phyloP scores from a whole-genome alignment of 2,888 invertebrate species.

The Chamaedrilus cognettii region DNA sequence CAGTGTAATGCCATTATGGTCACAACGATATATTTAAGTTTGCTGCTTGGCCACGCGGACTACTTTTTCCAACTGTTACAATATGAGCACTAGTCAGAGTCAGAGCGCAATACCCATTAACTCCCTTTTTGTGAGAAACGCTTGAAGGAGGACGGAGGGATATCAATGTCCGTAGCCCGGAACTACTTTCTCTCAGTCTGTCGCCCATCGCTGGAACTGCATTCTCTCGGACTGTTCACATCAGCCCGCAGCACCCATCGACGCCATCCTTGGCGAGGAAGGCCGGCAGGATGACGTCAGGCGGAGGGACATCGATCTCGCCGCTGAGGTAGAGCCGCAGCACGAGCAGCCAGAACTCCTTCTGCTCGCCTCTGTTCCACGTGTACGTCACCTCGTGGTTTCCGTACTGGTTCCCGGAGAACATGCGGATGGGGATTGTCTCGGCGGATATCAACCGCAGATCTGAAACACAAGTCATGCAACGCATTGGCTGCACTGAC shows the following conservation, averaged over 20 bases:
- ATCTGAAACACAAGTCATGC: constrained; percentile 19
- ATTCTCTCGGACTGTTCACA: too few species aligned
- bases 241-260: neutral
- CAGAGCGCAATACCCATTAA: too few species aligned
- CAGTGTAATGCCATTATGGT: too few species aligned
- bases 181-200: too few species aligned
- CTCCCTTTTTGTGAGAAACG: too few species aligned
- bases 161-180: too few species aligned
- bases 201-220: too few species aligned
- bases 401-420: constrained; percentile 40
- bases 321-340: constrained; percentile 38
- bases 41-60: too few species aligned
- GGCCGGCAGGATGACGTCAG: constrained; percentile 25
- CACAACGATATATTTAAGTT: too few species aligned
- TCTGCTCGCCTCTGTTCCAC: constrained; percentile 42
- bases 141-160: too few species aligned
- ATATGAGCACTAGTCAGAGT: too few species aligned
- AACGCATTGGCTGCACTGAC: neutral
- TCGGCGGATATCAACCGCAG: constrained; percentile 35
- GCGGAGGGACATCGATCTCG: constrained; percentile 30
- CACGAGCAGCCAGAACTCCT: constrained; percentile 40
- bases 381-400: constrained; percentile 42
- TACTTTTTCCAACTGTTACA: too few species aligned
- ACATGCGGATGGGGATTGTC: constrained; percentile 41
- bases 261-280: neutral